These are phyloP conservation scores for Hippocampus zosterae DNA, from an alignment of 2,113 vertebrate genomes.

Conservation along the genomic window DNA sequence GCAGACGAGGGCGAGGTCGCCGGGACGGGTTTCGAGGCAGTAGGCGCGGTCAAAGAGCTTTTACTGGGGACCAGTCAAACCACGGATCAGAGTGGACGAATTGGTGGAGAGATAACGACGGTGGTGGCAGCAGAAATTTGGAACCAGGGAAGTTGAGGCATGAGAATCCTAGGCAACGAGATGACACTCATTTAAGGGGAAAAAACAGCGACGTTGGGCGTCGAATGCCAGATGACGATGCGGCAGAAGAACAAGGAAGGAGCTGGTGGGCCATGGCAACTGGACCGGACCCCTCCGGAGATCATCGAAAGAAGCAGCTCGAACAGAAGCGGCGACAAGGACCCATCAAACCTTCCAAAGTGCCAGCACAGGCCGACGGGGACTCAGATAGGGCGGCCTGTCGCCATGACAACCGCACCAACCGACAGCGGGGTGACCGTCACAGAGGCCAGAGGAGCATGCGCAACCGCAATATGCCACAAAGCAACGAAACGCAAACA, in stretches of 20 bases:
- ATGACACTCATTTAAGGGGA: constrained; percentile 22
- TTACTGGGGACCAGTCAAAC: constrained; percentile 7
- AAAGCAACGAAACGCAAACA: constrained; percentile 95
- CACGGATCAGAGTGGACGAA: constrained; percentile 42
- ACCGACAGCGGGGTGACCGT: constrained; percentile 65
- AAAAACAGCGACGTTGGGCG: constrained; percentile 14
- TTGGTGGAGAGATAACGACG: constrained; percentile 44
- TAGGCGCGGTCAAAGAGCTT: constrained; percentile 72
- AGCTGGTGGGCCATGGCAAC: constrained; percentile 26
- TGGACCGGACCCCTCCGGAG: constrained; percentile 16
- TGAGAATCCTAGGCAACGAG: constrained; percentile 49
- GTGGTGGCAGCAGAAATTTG: neutral
- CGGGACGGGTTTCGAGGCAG: constrained; percentile 57
- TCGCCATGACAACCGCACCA: constrained; percentile 23
- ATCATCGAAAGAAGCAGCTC: constrained; percentile 66
- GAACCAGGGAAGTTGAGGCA: constrained; percentile 48
- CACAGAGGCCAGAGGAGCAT: constrained; percentile 67
- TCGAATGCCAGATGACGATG: constrained; percentile 7
- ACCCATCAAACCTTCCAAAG: constrained; percentile 65
- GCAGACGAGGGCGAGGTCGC: constrained; percentile 51
- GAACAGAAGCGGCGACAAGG: constrained; percentile 70
- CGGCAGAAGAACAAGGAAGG: constrained; percentile 25
- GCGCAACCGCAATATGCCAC: constrained; percentile 74
- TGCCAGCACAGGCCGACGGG: constrained; percentile 52
- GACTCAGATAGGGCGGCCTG: constrained; percentile 60